Base-by-base conservation (phyloP, 2,888 invertebrate genomes). In the Drosophila robusta region DNA sequence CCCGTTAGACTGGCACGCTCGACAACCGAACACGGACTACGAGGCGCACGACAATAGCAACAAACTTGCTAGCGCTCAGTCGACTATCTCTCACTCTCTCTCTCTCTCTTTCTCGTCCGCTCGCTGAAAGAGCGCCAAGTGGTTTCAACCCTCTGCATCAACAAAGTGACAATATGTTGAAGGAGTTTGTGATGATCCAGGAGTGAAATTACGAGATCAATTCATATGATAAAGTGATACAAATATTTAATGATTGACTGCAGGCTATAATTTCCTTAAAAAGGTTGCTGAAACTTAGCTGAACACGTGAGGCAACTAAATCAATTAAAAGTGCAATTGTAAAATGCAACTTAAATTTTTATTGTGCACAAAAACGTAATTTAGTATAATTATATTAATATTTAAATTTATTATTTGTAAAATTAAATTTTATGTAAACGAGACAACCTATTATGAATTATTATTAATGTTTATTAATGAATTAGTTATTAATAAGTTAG, bases 1-100 rank as follows among this genome's bases (percentile, higher is more conserved):
- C 85, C 84, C 87, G 87, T 77, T 69, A 82, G 80, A 89, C 87
- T 89, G 71, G 68, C 64, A 49, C 46, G 71, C 46, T 46, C 41
- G n/a, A 26, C 38, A 14, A 44, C 36, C 57, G 74, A 70, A 46
- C 51, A 45, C 46, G 49, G 55, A 51, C 41, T 44, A 22, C 45
- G 46, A 45, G 9, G 39, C 50, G 42, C 38, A n/a, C 68, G 54
- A 46, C 32, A 32, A 34, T 60, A 62, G 75, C 70, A 75, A 75
- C 70, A 75, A 56, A 55, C 9, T 47, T 70, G 70, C 55, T n/a
- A 58, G 54, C 54, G 7, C 14, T 41, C 61, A 22, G 24, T 26
- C 45, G 62, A 54, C 62, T 39, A 29, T 7, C 14, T 12, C 3
- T 16, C 8, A 18, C 18, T 18, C 14, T 9, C 36, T 41, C 38